These are phyloP conservation scores for Drosophila bipectinata DNA, from an alignment of 1,140 invertebrate genomes.

Conservation along the genomic window DNA sequence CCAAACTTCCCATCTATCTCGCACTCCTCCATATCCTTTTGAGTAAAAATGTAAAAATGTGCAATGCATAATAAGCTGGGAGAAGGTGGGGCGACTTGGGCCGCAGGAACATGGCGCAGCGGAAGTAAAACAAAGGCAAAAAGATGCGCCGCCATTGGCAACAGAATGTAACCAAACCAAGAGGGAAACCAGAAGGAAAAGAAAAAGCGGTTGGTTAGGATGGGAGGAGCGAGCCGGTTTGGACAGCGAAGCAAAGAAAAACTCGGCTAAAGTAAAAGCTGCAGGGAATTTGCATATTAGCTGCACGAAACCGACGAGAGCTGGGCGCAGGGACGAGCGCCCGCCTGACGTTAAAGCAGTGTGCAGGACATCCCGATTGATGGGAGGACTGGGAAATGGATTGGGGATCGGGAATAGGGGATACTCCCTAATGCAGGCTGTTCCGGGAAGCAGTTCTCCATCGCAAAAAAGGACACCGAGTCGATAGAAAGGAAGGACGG, in stretches of 20 bases:
- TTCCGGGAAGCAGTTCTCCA: slow-evolving; percentile 44
- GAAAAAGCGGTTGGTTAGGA: neutral
- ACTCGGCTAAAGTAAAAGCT: slow-evolving; percentile 73
- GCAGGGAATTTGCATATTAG: slow-evolving; percentile 78
- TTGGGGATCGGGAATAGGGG: neutral
- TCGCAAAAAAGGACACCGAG: slow-evolving; percentile 22
- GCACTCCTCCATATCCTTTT: slow-evolving; percentile 20
- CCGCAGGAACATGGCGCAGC: slow-evolving; percentile 65
- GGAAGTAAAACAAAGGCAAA: slow-evolving; percentile 76
- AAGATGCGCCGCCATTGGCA: slow-evolving; percentile 52
- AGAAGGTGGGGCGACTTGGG: slow-evolving; percentile 39
- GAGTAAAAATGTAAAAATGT: slow-evolving; percentile 79
- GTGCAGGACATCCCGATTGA: slow-evolving; percentile 57
- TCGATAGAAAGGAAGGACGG: neutral
- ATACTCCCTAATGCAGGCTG: slow-evolving; percentile 20
- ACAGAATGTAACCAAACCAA: slow-evolving; percentile 27
- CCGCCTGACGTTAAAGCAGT: slow-evolving; percentile 58
- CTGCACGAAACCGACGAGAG: slow-evolving; percentile 54
- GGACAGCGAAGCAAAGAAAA: slow-evolving; percentile 41
- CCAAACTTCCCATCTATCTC: neutral
- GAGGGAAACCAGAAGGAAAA: slow-evolving; percentile 11
- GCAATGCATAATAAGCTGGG: slow-evolving; percentile 77
- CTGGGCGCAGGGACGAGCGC: neutral
- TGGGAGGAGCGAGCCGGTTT: neutral
- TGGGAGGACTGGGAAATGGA: slow-evolving; percentile 20